Evolutionary conservation across 2,797 vertebrate species (phyloP).

Genomic region (Gallinago nigripennis): DNA sequence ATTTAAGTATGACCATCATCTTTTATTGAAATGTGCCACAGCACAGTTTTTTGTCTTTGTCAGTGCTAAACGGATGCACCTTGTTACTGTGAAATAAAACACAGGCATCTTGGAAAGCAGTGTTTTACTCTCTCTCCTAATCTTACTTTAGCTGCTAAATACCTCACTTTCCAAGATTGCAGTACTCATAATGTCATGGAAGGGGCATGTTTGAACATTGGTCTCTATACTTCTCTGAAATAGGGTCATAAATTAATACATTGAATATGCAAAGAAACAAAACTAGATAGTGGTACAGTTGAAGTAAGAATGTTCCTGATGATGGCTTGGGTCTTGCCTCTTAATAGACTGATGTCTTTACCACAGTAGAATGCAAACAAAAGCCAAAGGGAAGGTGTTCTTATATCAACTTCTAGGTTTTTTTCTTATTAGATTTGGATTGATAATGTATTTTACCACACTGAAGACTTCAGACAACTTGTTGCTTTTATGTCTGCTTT

Average conservation of each 20-base stretch:
- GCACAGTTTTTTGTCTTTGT: background rate
- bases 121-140: background rate
- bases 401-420: background rate
- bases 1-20: background rate
- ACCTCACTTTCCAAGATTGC: background rate
- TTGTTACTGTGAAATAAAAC: background rate
- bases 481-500: background rate
- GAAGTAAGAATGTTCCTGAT: background rate
- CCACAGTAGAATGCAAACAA: background rate
- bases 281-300: background rate
- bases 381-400: background rate
- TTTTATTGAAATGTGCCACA: background rate
- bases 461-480: background rate
- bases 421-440: background rate
- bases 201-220: background rate
- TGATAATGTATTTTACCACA: background rate
- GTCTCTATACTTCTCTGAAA: background rate
- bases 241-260: background rate
- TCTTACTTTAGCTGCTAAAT: background rate
- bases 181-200: background rate
- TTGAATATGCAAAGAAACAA: background rate
- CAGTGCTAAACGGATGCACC: background rate
- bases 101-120: background rate
- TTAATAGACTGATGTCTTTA: background rate
- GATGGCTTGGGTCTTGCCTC: background rate